phyloP scores from a whole-genome alignment of 2,888 invertebrate species.

The Strigamia crassipes region DNA sequence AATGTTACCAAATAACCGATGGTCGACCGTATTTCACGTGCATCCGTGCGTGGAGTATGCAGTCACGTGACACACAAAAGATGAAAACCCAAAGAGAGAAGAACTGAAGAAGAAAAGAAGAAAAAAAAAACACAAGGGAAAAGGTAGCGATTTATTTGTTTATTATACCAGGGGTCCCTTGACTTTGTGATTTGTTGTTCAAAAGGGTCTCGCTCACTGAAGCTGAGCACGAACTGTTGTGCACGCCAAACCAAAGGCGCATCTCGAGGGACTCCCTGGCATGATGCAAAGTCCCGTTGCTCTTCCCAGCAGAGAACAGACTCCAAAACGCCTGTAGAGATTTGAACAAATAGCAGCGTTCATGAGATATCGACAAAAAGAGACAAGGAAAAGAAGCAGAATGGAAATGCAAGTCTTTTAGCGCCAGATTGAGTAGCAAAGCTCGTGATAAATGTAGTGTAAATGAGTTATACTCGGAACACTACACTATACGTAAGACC shows the following conservation, averaged over 20 bases:
- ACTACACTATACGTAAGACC: too few species aligned
- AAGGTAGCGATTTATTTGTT: constrained; percentile 21
- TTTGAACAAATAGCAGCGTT: constrained; percentile 4
- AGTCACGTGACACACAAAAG: constrained; percentile 21
- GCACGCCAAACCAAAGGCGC: constrained; percentile 21
- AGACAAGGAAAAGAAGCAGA: not conserved
- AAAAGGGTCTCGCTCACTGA: constrained; percentile 6
- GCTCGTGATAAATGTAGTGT: not conserved
- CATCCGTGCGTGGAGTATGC: constrained; percentile 3
- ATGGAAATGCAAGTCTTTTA: not conserved
- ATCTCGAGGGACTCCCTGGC: constrained; percentile 16
- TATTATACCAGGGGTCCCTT: constrained; percentile 5
- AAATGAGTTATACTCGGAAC: too few species aligned
- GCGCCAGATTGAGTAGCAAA: not conserved
- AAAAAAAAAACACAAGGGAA: not conserved
- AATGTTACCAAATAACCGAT: constrained; percentile 1
- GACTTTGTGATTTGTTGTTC: constrained; percentile 21
- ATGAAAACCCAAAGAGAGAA: not conserved
- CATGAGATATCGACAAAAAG: not conserved
- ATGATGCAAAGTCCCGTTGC: constrained; percentile 16
- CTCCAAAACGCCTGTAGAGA: constrained; percentile 16
- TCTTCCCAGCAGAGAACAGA: not conserved
- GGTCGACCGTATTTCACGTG: constrained; percentile 5
- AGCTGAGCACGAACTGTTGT: constrained; percentile 10
- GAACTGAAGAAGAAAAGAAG: not conserved